phyloP scores from a whole-genome alignment of 2,797 vertebrate genomes.

The Chelmon rostratus region DNA sequence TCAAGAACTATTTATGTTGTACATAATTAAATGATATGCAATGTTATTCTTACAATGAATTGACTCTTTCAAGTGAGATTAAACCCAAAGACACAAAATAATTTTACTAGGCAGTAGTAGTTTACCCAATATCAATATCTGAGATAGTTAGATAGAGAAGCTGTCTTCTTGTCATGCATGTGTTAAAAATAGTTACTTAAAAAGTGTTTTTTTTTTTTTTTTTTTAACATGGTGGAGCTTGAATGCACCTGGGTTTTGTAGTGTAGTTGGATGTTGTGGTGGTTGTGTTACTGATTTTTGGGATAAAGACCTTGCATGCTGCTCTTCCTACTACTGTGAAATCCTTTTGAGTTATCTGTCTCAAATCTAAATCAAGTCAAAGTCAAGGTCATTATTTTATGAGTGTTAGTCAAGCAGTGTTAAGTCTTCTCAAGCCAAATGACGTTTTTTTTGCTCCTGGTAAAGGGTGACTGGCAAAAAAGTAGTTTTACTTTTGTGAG shows the following conservation, averaged over 20 bases:
- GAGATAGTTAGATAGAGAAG: neutral
- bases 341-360: no score
- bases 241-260: no score
- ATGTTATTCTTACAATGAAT: neutral
- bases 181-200: neutral
- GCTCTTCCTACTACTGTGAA: no score
- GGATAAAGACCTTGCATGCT: no score
- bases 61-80: neutral
- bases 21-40: neutral
- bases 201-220: no score
- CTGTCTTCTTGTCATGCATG: neutral
- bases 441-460: neutral
- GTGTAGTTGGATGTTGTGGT: no score
- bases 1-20: neutral
- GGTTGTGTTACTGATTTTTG: no score
- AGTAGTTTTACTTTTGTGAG: slow-evolving; percentile 13
- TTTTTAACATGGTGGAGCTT: no score
- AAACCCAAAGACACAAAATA: neutral
- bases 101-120: neutral
- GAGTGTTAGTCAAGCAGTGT: no score
- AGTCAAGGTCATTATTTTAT: no score
- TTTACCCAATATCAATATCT: neutral
- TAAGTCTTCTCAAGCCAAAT: no score
- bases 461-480: neutral
- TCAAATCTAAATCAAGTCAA: no score